Conservation (phyloP, 2,113 vertebrate genomes). For the Xiphophorus maculatus region DNA sequence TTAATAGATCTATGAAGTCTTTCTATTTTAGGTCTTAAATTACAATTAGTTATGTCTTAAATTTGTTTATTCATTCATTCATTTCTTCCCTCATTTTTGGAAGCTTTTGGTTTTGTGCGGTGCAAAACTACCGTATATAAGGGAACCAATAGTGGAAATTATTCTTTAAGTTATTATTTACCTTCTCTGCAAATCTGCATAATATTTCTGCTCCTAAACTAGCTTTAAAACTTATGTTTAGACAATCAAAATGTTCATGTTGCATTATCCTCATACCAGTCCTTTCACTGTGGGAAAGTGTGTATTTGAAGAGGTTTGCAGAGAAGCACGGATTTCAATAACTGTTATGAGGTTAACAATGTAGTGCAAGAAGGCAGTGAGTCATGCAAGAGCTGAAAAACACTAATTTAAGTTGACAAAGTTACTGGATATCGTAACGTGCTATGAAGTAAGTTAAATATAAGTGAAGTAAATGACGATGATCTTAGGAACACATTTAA, state of each 20-base stretch:
- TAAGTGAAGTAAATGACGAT: not conserved
- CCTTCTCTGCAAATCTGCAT: not conserved
- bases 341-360: not conserved
- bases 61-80: not conserved
- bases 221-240: no score
- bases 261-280: not conserved
- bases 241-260: not conserved
- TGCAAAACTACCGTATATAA: not conserved
- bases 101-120: not conserved
- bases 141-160: not conserved
- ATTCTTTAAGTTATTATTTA: not conserved
- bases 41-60: no score
- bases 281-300: not conserved
- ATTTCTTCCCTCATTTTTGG: not conserved
- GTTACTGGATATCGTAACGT: not conserved
- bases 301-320: not conserved
- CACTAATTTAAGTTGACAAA: not conserved
- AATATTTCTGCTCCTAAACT: not conserved
- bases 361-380: not conserved
- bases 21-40: no score
- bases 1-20: not conserved
- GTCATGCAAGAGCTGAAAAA: not conserved
- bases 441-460: not conserved
- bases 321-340: not conserved
- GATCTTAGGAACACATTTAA: not conserved